phyloP scores from a whole-genome alignment of 35 echinoderm and acorn worm genomes.

The Apostichopus parvimensis region DNA sequence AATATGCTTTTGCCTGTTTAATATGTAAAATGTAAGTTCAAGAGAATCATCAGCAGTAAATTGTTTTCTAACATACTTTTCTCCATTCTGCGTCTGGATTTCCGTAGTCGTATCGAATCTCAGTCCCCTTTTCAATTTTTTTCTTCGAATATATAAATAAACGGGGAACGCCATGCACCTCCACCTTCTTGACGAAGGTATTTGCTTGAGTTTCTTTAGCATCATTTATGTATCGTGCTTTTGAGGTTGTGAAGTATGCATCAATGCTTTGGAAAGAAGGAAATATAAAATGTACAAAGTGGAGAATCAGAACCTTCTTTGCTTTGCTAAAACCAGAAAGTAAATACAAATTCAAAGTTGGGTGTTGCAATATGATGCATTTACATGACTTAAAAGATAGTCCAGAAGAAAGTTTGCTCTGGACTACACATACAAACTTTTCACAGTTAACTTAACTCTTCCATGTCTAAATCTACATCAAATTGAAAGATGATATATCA shows the following conservation, averaged over 20 bases:
- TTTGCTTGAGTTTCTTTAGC: background rate
- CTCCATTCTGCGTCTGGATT: slow-evolving; percentile 6
- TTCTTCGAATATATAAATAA: background rate
- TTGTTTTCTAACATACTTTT: background rate
- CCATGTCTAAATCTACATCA: background rate
- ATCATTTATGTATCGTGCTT: slow-evolving; percentile 27
- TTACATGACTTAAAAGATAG: background rate
- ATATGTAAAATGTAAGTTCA: slow-evolving; percentile 5
- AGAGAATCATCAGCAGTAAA: too few species aligned
- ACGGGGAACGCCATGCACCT: background rate
- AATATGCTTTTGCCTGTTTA: too few species aligned
- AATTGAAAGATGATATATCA: background rate
- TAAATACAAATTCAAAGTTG: background rate
- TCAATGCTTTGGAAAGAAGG: background rate
- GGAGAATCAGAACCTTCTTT: background rate
- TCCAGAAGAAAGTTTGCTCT: background rate
- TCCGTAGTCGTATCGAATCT: slow-evolving; percentile 35
- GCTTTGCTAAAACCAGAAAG: background rate
- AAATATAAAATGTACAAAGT: background rate
- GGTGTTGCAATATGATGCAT: background rate
- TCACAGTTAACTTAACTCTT: background rate
- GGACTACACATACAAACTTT: background rate
- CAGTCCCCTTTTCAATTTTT: background rate
- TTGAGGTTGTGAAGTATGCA: background rate
- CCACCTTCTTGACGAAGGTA: background rate